phyloP scores from a whole-genome alignment of 1,140 invertebrate species.

The Eurosta solidaginis region DNA sequence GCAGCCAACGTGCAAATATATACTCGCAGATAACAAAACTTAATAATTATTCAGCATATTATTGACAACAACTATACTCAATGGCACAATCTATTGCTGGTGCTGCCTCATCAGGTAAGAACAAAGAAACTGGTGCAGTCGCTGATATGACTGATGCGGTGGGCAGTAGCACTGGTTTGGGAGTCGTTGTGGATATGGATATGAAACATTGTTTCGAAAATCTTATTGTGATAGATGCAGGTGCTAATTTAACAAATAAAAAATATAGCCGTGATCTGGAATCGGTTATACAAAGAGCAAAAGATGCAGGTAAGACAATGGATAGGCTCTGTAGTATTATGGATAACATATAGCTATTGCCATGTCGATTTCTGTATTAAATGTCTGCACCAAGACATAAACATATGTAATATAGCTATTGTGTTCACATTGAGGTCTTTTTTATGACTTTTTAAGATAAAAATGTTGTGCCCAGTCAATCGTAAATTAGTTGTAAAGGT shows the following conservation, averaged over 20 bases:
- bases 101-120: background rate
- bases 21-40: background rate
- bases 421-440: background rate
- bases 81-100: constrained; percentile 21
- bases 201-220: constrained; percentile 72
- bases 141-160: background rate
- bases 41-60: background rate
- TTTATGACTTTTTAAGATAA: background rate
- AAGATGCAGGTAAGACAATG: constrained; percentile 77
- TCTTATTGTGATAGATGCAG: constrained; percentile 90
- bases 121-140: background rate
- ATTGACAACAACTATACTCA: background rate
- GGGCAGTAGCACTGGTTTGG: background rate
- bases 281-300: constrained; percentile 88
- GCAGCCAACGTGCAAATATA: constrained; percentile 30
- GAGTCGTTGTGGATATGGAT: constrained; percentile 40
- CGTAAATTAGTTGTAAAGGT: background rate
- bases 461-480: background rate
- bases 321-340: background rate
- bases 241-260: constrained; percentile 94
- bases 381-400: background rate
- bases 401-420: too few species aligned
- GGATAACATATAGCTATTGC: background rate
- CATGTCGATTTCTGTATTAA: background rate
- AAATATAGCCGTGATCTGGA: constrained; percentile 91